These are phyloP conservation scores for Temnothorax rugatulus DNA, from an alignment of 2,888 invertebrate genomes.

Conservation along the genomic window DNA sequence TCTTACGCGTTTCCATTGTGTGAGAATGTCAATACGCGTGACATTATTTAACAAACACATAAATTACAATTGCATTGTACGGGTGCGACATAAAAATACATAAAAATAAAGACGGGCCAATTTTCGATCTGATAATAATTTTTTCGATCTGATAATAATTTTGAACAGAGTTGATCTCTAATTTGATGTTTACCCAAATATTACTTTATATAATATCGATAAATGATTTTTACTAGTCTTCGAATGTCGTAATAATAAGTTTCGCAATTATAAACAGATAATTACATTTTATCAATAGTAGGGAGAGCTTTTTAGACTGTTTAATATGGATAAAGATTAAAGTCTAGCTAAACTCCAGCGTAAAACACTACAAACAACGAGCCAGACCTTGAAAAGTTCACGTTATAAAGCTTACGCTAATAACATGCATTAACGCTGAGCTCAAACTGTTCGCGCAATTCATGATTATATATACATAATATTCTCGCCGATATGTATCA, in stretches of 20 bases:
- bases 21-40: background rate
- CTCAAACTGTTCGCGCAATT: conserved; percentile 21
- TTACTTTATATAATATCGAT: background rate
- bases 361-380: conserved; percentile 41
- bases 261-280: background rate
- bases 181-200: background rate
- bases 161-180: background rate
- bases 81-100: background rate
- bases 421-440: conserved; percentile 15
- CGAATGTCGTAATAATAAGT: background rate
- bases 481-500: conserved; percentile 34
- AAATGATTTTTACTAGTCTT: background rate
- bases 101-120: background rate
- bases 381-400: conserved; percentile 44
- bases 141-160: background rate
- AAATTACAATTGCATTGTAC: background rate
- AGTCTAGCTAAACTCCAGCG: conserved; percentile 29
- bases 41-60: background rate
- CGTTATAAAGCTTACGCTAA: conserved; percentile 10
- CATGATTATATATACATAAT: conserved; percentile 41
- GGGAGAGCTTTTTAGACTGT: conserved; percentile 30
- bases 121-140: background rate
- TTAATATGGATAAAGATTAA: conserved; percentile 58
- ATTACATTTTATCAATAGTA: background rate
- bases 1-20: background rate